phyloP scores from a whole-genome alignment of 2,113 vertebrate genomes.

The Dasyurus viverrinus region DNA sequence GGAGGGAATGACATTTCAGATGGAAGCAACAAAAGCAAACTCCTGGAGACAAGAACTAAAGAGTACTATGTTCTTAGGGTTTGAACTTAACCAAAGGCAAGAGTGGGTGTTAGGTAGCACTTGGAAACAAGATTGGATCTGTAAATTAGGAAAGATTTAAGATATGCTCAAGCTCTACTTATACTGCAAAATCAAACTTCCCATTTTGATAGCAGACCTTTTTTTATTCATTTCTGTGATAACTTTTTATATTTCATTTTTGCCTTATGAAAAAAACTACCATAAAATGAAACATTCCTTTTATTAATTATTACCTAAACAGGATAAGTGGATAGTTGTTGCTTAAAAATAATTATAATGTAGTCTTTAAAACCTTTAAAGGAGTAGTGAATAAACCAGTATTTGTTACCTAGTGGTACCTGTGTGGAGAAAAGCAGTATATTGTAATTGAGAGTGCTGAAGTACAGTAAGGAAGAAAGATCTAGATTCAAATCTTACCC shows the following conservation, averaged over 20 bases:
- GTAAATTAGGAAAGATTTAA: not conserved
- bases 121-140: not conserved
- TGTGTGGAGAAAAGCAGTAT: not conserved
- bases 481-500: not conserved
- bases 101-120: not conserved
- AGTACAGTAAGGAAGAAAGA: not conserved
- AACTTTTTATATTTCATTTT: slow-evolving; percentile 24
- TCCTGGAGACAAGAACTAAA: not conserved
- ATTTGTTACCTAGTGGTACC: not conserved
- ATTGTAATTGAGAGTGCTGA: not conserved
- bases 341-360: slow-evolving; percentile 7
- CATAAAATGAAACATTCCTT: not conserved
- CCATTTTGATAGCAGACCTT: not conserved
- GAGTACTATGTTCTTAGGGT: not conserved
- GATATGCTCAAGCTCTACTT: not conserved
- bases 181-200: slow-evolving; percentile 38
- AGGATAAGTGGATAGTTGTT: slow-evolving; percentile 4
- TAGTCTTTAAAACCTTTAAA: slow-evolving; percentile 47
- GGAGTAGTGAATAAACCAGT: slow-evolving; percentile 35
- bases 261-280: slow-evolving; percentile 25
- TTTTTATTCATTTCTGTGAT: slow-evolving; percentile 8
- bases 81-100: not conserved
- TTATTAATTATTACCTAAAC: not conserved
- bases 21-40: not conserved
- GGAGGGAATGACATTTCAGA: not conserved